Conservation (phyloP, 1,140 invertebrate species). For the Apocrypta bakeri region DNA sequence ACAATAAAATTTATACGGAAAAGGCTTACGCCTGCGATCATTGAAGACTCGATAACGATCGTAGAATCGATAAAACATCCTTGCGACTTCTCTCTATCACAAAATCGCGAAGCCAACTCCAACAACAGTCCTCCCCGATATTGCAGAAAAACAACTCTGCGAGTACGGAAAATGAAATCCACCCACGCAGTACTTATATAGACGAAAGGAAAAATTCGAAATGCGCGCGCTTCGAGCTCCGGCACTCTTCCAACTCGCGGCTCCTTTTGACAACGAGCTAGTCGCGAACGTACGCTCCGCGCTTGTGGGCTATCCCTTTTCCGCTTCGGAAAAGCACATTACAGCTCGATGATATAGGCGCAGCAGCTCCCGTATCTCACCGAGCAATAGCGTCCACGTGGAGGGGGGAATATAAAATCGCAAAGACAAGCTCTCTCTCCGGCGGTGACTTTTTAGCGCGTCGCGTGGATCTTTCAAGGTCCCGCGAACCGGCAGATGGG, state of each 20-base stretch:
- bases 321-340: not conserved
- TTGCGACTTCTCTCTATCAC: not conserved
- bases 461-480: conserved; percentile 17
- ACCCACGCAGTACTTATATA: too few relatives aligned
- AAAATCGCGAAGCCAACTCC: not conserved
- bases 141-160: not conserved
- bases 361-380: not conserved
- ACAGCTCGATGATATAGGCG: not conserved
- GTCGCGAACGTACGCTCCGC: not conserved
- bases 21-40: conserved; percentile 63
- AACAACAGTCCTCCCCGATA: too few relatives aligned
- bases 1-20: conserved; percentile 72
- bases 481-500: conserved; percentile 11
- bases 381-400: too few relatives aligned
- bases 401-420: too few relatives aligned
- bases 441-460: too few relatives aligned
- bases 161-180: too few relatives aligned
- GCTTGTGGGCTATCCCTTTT: conserved; percentile 17
- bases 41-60: conserved; percentile 71
- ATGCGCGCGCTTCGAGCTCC: not conserved
- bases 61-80: conserved; percentile 72
- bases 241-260: not conserved
- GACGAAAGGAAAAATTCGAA: too few relatives aligned
- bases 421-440: not conserved
- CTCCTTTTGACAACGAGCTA: conserved; percentile 3